Conservation (phyloP, 2,797 vertebrate species). For the Propithecus perrieri region DNA sequence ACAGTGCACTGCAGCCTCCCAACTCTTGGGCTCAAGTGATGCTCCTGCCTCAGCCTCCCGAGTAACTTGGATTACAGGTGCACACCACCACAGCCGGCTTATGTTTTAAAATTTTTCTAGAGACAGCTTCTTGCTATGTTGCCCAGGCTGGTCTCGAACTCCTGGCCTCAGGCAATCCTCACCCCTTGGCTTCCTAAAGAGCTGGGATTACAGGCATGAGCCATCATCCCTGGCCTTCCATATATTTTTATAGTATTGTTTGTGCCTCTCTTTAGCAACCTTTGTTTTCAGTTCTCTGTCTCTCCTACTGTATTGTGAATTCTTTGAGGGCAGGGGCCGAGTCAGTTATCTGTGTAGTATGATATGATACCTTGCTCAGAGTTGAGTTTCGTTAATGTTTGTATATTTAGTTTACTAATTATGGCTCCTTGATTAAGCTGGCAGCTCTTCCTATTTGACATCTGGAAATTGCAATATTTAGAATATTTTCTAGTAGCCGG, state of each 20-base stretch:
- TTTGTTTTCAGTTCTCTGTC: constrained; percentile 6
- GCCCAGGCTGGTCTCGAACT: too few relatives aligned
- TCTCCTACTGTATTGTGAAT: background rate
- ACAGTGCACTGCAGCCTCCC: too few relatives aligned
- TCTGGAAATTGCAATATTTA: constrained; percentile 24
- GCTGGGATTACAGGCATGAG: too few relatives aligned
- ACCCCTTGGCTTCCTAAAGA: too few relatives aligned
- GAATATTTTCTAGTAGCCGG: background rate
- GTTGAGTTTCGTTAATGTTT: constrained; percentile 21
- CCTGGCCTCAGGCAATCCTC: too few relatives aligned
- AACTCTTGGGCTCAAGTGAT: too few relatives aligned
- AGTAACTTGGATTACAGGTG: too few relatives aligned
- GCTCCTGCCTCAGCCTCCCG: too few relatives aligned
- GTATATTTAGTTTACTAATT: constrained; percentile 17
- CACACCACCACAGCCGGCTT: too few relatives aligned
- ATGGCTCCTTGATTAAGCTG: background rate
- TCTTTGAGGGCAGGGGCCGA: background rate
- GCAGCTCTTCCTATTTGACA: background rate
- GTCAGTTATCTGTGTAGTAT: background rate
- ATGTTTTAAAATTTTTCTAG: too few relatives aligned
- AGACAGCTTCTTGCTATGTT: too few relatives aligned
- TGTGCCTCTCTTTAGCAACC: background rate
- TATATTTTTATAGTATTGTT: background rate
- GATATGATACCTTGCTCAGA: background rate
- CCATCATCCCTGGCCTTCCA: background rate